Conservation (phyloP, 92 coral and sea anemone species). For the Metridium senile region DNA sequence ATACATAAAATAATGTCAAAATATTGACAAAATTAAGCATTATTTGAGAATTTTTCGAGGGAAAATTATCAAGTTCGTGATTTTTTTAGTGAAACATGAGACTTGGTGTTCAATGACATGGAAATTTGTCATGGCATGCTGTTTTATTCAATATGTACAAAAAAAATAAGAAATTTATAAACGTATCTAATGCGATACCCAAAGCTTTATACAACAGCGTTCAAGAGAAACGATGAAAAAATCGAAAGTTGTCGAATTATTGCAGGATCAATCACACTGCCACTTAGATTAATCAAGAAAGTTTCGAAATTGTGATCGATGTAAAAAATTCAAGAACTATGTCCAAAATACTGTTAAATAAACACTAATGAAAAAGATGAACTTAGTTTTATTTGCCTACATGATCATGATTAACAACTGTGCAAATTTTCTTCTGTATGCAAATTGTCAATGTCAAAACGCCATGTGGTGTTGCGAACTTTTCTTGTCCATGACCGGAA, state of each 20-base stretch:
- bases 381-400: slow-evolving; percentile 11
- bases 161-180: not conserved
- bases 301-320: not conserved
- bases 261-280: not conserved
- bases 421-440: slow-evolving; percentile 12
- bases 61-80: not conserved
- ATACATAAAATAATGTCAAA: not conserved
- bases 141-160: not conserved
- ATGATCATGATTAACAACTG: slow-evolving; percentile 18
- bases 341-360: not conserved
- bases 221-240: not conserved
- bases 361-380: slow-evolving; percentile 1
- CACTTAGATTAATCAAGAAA: not conserved
- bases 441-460: not conserved
- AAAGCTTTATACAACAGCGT: not conserved
- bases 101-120: not conserved
- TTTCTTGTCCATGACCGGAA: not conserved
- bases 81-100: not conserved
- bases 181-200: not conserved
- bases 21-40: not conserved
- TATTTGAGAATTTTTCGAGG: not conserved
- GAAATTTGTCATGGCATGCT: not conserved
- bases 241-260: not conserved
- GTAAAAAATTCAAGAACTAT: not conserved
- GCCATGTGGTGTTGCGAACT: not conserved